phyloP scores from a whole-genome alignment of 2,797 vertebrate species.

The Pelodytes ibericus region DNA sequence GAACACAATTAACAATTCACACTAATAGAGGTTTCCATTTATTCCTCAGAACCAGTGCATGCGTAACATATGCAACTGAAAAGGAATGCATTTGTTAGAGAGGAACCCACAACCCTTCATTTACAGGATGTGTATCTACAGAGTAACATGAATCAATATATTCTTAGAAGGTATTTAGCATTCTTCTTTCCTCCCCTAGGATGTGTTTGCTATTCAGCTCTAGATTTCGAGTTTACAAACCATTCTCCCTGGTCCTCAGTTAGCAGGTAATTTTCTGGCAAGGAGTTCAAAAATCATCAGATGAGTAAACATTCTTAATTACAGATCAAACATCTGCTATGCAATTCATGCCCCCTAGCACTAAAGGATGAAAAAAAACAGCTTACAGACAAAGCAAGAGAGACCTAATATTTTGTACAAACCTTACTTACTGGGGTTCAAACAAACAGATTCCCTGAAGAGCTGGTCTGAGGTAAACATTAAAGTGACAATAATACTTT shows the following conservation, averaged over 20 bases:
- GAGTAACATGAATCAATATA: too few relatives aligned
- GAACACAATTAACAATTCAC: too few relatives aligned
- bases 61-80: too few relatives aligned
- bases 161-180: too few relatives aligned
- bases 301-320: constrained; percentile 29
- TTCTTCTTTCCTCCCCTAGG: too few relatives aligned
- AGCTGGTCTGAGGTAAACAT: neutral
- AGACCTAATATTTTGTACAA: neutral
- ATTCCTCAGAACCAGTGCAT: too few relatives aligned
- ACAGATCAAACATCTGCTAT: constrained; percentile 31
- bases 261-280: constrained; percentile 11
- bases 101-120: too few relatives aligned
- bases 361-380: neutral
- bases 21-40: too few relatives aligned
- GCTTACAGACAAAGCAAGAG: neutral
- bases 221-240: neutral
- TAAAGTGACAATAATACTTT: too few relatives aligned
- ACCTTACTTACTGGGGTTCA: neutral
- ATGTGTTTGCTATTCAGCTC: too few relatives aligned
- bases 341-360: neutral
- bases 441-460: neutral
- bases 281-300: constrained; percentile 18
- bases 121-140: too few relatives aligned
- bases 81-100: too few relatives aligned
- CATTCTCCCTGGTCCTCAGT: neutral